Base-by-base conservation (phyloP, 2,888 invertebrate genomes). In the Cephus nigrinus region DNA sequence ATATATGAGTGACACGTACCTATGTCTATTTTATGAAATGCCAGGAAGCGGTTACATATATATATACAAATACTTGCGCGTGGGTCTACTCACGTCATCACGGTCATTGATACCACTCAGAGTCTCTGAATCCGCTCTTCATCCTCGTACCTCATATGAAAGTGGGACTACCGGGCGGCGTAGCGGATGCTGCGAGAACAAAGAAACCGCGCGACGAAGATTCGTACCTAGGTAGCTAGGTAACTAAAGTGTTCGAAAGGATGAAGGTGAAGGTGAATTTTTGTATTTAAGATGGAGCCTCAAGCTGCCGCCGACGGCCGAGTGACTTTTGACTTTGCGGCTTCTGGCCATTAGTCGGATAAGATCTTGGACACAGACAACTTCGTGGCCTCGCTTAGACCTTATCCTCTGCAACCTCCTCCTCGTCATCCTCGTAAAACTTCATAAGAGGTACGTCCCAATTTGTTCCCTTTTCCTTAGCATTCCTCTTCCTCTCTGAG, bases 321-420 rank as follows among this genome's bases (percentile, higher is more conserved):
- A 86, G 84, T 85, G 86, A 88, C 86, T 88, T 84, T 88, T 84
- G 86, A 87, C 85, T 88, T 84, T 84, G 86, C 86, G 86, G 86
- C 88, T 89, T 87, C 88, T 88, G 88, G 85, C 89, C 89, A 90
- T 90, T 89, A 90, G 86, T 72, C 77, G 86, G 89, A 90, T 90
- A 89, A 89, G 85, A 89, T 89, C 87, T 87, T 76, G 74, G 78
- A 76, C 81, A 80, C 83, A 79, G 68, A 80, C 80, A 82, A 84
- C 68, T 15, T 33, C 75, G 82, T 76, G 83, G 81, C 86, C 82
- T 84, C 40, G 40, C 5, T 23, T 23, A 23, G 40, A 40, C 40
- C 23, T 40, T 85, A 80, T 83, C 80, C 82, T 79, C 80, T 77
- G 69, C 86, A 85, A 84, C 86, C 86, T 80, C 85, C 74, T 75